These are phyloP conservation scores for Pangasius macronema DNA, from an alignment of 2,797 vertebrate species.

Conservation along the genomic window DNA sequence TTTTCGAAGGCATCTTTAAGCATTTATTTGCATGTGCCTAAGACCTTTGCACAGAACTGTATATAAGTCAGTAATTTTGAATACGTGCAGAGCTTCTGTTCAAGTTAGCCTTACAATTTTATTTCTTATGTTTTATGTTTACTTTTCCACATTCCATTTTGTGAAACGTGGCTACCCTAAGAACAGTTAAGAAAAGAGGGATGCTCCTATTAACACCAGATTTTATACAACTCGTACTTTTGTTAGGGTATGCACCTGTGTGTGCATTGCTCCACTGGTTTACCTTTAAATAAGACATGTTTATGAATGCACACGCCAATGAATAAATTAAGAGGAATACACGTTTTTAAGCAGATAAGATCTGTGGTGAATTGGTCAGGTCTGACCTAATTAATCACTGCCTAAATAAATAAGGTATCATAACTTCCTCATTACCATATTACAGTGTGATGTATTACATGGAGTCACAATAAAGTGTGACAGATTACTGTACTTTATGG, in stretches of 20 bases:
- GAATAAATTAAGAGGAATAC: not conserved
- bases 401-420: not conserved
- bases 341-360: not conserved
- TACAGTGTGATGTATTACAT: not conserved
- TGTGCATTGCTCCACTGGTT: not conserved
- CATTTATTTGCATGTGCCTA: too few relatives aligned
- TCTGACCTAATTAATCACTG: not conserved
- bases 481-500: not conserved
- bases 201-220: not conserved
- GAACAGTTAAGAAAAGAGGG: not conserved
- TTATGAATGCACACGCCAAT: not conserved
- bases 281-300: not conserved
- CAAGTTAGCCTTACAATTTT: too few relatives aligned
- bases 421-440: not conserved
- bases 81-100: not conserved
- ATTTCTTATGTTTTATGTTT: not conserved
- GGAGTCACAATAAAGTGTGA: too few relatives aligned
- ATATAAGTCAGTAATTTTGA: not conserved
- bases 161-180: not conserved
- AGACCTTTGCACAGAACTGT: too few relatives aligned
- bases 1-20: too few relatives aligned
- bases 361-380: not conserved
- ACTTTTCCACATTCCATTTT: not conserved
- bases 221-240: not conserved
- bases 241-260: not conserved